These are phyloP conservation scores for Perognathus longimembris DNA, from an alignment of 2,113 vertebrate species.

Conservation along the genomic window DNA sequence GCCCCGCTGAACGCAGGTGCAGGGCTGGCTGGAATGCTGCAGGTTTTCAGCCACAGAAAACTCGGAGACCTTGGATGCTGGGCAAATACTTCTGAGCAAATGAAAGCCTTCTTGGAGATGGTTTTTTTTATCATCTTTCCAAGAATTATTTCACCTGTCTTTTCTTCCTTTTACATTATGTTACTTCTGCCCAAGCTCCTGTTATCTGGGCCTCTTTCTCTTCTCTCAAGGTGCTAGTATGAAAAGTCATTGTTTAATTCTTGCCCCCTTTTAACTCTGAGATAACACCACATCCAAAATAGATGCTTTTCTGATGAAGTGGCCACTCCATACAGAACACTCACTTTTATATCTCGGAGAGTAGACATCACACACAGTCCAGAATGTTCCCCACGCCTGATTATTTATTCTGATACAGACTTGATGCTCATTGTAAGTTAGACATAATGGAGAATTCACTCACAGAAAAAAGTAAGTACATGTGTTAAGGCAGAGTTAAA, in stretches of 20 bases:
- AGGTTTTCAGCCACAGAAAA: not conserved
- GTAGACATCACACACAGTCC: not conserved
- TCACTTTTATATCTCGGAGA: not conserved
- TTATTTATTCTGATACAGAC: constrained; percentile 55
- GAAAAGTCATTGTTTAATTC: constrained; percentile 49
- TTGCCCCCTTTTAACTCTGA: not conserved
- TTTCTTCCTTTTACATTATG: not conserved
- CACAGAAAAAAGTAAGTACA: not conserved
- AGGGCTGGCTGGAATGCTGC: not conserved
- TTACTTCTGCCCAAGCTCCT: not conserved
- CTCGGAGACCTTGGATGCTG: not conserved
- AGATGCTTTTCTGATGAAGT: constrained; percentile 50
- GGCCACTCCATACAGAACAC: not conserved
- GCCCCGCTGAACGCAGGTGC: not conserved
- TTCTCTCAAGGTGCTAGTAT: not conserved
- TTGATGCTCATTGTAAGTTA: constrained; percentile 66
- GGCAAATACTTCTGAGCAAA: not conserved
- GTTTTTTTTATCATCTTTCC: not conserved
- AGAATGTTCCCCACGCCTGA: constrained; percentile 18
- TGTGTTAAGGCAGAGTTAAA: constrained; percentile 49
- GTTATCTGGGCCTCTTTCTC: not conserved
- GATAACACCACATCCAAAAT: not conserved
- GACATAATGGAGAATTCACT: constrained; percentile 49
- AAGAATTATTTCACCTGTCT: not conserved
- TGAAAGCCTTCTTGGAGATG: not conserved